A percentile compares a stretch with the other conserved stretches of the same genome.
These are phyloP conservation scores for Subacronicta megacephala DNA, from an alignment of 2,888 invertebrate species.

Conservation along the genomic window DNA sequence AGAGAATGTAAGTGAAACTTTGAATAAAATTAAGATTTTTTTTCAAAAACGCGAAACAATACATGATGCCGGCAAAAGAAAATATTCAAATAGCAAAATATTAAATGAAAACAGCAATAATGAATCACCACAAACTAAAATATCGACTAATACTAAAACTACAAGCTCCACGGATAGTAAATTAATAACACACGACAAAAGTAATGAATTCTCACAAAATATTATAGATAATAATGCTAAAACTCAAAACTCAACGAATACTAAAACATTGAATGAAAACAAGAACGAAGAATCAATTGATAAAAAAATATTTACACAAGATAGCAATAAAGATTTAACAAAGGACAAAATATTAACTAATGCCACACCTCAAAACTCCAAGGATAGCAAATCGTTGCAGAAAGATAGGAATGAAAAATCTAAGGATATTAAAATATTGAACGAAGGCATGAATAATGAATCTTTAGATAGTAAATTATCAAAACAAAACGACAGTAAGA, in stretches of 20 bases:
- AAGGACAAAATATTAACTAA: not conserved
- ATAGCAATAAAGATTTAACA: not conserved
- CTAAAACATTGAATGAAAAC: not conserved
- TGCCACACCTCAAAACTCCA: not conserved
- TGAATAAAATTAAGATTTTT: constrained; percentile 5
- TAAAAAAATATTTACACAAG: not conserved
- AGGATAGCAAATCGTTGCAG: not conserved
- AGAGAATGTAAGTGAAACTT: constrained; percentile 6
- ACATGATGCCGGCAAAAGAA: not conserved
- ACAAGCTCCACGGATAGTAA: too few relatives aligned
- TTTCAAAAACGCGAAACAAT: constrained; percentile 1
- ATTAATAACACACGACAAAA: too few relatives aligned
- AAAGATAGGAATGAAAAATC: not conserved
- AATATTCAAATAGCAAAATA: constrained; percentile 5
- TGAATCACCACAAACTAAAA: not conserved
- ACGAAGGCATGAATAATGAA: not conserved
- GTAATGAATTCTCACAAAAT: too few relatives aligned
- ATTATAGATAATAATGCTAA: not conserved
- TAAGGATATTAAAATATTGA: not conserved
- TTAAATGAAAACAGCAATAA: constrained; percentile 7
- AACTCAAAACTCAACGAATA: not conserved
- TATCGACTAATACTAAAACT: not conserved
- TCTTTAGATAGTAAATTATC: not conserved
- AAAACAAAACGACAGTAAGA: too few relatives aligned
- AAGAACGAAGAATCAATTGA: not conserved